Conservation (phyloP, 2,113 vertebrate genomes). For the Chlamydotis undulata region DNA sequence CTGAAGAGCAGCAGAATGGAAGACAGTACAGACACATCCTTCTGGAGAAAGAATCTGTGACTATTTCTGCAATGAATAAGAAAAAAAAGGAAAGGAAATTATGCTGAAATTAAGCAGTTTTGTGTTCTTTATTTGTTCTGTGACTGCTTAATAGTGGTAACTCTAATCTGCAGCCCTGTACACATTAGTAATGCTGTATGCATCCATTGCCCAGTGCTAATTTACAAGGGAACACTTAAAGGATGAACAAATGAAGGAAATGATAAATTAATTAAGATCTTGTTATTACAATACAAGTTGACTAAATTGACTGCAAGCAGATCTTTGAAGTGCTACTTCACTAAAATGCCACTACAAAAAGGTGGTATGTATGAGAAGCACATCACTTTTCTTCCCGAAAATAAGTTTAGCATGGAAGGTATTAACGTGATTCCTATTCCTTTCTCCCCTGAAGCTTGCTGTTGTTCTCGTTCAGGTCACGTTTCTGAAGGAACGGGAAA, state of each 20-base stretch:
- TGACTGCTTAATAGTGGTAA: background rate
- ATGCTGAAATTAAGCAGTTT: background rate
- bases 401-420: background rate
- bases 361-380: background rate
- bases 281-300: background rate
- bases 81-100: background rate
- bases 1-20: background rate
- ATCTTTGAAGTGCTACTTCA: background rate
- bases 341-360: background rate
- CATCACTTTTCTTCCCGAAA: background rate
- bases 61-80: background rate
- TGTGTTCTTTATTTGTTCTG: background rate
- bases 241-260: background rate
- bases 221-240: background rate
- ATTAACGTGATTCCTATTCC: background rate
- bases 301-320: background rate
- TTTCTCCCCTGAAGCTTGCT: background rate
- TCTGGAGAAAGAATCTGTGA: background rate
- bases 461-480: background rate
- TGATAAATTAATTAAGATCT: background rate
- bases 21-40: accelerated
- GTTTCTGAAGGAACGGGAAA: background rate
- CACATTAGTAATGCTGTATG: background rate
- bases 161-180: background rate
- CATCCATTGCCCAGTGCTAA: background rate